These are phyloP conservation scores for Tipula lateralis DNA, from an alignment of 2,888 invertebrate species.

Conservation along the genomic window DNA sequence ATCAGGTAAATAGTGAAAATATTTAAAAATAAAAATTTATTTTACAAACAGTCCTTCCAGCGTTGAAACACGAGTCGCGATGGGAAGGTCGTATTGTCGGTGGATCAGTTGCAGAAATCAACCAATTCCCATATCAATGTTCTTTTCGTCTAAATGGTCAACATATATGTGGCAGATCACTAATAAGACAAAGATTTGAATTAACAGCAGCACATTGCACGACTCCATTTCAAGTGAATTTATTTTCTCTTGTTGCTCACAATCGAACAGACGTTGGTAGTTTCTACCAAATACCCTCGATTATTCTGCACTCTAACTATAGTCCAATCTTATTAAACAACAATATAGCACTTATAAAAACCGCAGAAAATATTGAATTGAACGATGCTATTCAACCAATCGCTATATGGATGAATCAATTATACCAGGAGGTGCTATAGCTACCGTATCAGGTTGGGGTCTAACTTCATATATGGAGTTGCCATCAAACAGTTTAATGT, in stretches of 20 bases:
- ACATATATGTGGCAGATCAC: slow-evolving; percentile 39
- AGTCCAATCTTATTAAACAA: slow-evolving; percentile 26
- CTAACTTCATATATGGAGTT: too few relatives aligned
- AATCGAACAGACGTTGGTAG: not conserved
- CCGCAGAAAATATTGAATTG: slow-evolving; percentile 20
- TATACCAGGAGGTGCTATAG: not conserved
- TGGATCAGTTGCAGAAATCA: slow-evolving; percentile 36
- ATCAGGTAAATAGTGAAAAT: not conserved
- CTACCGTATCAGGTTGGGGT: slow-evolving; percentile 32
- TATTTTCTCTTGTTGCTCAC: slow-evolving; percentile 27
- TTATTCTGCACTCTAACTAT: slow-evolving; percentile 29
- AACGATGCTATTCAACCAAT: slow-evolving; percentile 28
- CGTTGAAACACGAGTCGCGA: too few relatives aligned
- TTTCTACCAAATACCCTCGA: not conserved
- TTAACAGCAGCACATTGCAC: slow-evolving; percentile 40
- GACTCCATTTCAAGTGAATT: too few relatives aligned
- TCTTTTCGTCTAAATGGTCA: slow-evolving; percentile 36
- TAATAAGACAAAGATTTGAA: slow-evolving; percentile 37
- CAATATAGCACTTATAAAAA: slow-evolving; percentile 31
- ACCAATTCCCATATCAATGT: slow-evolving; percentile 37
- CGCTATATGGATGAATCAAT: not conserved
- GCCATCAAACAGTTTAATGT: too few relatives aligned
- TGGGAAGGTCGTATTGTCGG: slow-evolving; percentile 36
- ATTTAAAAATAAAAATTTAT: too few relatives aligned
- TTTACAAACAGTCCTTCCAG: too few relatives aligned